phyloP scores from a whole-genome alignment of 1,140 invertebrate genomes.

The Achroia grisella region DNA sequence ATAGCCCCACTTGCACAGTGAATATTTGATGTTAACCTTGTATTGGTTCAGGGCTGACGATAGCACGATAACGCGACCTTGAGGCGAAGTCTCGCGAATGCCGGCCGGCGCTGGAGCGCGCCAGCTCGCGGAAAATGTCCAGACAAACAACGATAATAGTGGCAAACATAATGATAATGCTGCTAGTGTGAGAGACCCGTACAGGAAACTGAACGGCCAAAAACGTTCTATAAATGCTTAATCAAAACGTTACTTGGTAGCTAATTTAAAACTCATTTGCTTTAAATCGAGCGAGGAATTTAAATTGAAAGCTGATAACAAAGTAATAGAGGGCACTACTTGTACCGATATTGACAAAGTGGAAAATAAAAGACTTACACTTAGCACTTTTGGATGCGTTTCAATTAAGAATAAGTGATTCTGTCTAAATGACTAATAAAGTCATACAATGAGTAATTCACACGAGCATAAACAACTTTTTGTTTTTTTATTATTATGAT shows the following conservation, averaged over 20 bases:
- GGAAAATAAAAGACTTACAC: conserved; percentile 14
- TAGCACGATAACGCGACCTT: conserved; percentile 70
- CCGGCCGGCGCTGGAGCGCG: conserved; percentile 57
- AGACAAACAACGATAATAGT: conserved; percentile 55
- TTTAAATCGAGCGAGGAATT: conserved; percentile 2
- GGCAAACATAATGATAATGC: conserved; percentile 38
- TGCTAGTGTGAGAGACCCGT: conserved; percentile 18
- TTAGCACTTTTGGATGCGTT: conserved; percentile 40
- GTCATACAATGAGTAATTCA: conserved; percentile 55
- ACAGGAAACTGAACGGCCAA: conserved; percentile 1
- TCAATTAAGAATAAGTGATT: conserved; percentile 52
- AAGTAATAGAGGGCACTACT: background rate
- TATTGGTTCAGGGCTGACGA: conserved; percentile 47
- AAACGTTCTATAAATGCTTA: background rate
- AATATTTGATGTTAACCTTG: conserved; percentile 28
- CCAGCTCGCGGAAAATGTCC: conserved; percentile 49
- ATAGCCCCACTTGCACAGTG: background rate
- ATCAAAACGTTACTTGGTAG: background rate
- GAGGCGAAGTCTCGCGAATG: conserved; percentile 50
- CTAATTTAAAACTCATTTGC: background rate
- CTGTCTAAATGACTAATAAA: conserved; percentile 59
- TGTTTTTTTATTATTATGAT: background rate
- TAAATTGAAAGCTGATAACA: conserved; percentile 6
- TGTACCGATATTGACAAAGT: conserved; percentile 8
- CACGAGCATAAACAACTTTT: conserved; percentile 35